Evolutionary conservation across 2,113 vertebrate genomes (phyloP).

Genomic region (Neodontobutis hainanensis): DNA sequence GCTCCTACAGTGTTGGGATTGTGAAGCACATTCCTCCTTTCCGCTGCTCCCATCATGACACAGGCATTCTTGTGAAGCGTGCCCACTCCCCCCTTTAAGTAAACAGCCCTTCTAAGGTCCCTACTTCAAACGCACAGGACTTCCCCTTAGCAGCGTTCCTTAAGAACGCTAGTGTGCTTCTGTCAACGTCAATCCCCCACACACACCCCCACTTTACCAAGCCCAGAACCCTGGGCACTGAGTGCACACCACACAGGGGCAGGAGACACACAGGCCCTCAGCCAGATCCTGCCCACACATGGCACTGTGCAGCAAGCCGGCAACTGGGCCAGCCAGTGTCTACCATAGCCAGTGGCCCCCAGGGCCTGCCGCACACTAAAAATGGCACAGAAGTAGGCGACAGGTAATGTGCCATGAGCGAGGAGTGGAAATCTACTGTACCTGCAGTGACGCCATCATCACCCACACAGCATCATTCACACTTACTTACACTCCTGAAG

Average conservation of each 20-base stretch:
- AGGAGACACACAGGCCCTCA: slow-evolving; percentile 26
- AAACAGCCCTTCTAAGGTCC: slow-evolving; percentile 77
- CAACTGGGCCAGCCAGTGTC: slow-evolving; percentile 45
- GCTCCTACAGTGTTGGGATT: slow-evolving; percentile 77
- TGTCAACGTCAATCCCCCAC: slow-evolving; percentile 23
- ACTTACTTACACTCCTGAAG: neutral
- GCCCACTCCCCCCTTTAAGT: slow-evolving; percentile 45
- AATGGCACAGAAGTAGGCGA: slow-evolving; percentile 51
- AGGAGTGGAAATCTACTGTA: slow-evolving; percentile 64
- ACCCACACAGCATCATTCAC: neutral
- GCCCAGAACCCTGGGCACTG: slow-evolving; percentile 36
- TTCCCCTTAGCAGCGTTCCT: slow-evolving; percentile 71
- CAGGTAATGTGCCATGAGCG: slow-evolving; percentile 43
- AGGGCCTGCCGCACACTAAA: slow-evolving; percentile 57
- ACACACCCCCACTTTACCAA: neutral
- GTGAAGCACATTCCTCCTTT: slow-evolving; percentile 76
- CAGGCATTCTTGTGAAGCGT: slow-evolving; percentile 75
- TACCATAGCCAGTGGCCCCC: slow-evolving; percentile 23
- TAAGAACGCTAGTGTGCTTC: slow-evolving; percentile 71
- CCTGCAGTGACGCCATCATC: slow-evolving; percentile 33
- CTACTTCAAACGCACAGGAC: slow-evolving; percentile 78
- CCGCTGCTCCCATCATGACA: slow-evolving; percentile 68
- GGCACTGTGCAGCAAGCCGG: slow-evolving; percentile 56
- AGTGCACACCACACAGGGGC: slow-evolving; percentile 37
- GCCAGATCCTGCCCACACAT: slow-evolving; percentile 47